These are phyloP conservation scores for Campylorhamphus procurvoides DNA, from an alignment of 2,113 vertebrate genomes.

Conservation along the genomic window DNA sequence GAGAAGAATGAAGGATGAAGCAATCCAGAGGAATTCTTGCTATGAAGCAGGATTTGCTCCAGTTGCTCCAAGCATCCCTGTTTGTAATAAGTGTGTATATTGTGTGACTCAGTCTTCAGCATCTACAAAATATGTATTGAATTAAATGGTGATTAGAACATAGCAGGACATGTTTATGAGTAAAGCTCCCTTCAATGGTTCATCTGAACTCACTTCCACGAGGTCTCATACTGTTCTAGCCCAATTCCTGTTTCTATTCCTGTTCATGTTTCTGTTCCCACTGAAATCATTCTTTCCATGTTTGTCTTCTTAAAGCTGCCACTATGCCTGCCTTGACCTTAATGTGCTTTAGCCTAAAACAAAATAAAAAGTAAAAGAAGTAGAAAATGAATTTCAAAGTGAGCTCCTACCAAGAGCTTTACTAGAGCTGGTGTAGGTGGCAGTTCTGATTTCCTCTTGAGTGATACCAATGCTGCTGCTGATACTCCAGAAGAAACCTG, in stretches of 20 bases:
- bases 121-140: constrained; percentile 72
- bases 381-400: neutral
- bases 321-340: neutral
- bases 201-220: constrained; percentile 63
- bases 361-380: neutral
- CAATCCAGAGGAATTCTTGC: constrained; percentile 37
- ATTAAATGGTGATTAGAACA: constrained; percentile 74
- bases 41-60: constrained; percentile 36
- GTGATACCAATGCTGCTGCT: neutral
- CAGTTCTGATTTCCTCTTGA: neutral
- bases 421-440: neutral
- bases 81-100: constrained; percentile 52
- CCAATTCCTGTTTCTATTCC: constrained; percentile 50
- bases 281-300: constrained; percentile 47
- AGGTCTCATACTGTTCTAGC: constrained; percentile 53
- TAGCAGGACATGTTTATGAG: constrained; percentile 66
- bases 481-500: neutral
- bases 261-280: constrained; percentile 35
- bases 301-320: constrained; percentile 16
- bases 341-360: neutral
- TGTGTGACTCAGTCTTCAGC: constrained; percentile 50
- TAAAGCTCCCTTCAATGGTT: constrained; percentile 68
- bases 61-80: constrained; percentile 52
- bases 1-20: constrained; percentile 50
- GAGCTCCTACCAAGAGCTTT: neutral